Conservation (phyloP, 1,140 invertebrate species). For the Lutraria rhynchaena region DNA sequence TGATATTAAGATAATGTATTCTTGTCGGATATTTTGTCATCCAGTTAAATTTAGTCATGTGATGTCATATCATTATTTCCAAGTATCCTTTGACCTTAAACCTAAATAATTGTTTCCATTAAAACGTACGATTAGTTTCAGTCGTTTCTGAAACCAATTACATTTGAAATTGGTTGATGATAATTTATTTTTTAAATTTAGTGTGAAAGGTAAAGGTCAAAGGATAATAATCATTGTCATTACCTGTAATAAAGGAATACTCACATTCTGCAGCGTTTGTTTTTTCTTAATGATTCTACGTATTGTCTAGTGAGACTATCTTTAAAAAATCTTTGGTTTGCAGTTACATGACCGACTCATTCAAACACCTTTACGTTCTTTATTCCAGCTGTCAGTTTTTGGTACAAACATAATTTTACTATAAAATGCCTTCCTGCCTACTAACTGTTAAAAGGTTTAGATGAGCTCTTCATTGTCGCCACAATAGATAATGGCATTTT, state of each 20-base stretch:
- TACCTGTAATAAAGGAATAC: conserved; percentile 45
- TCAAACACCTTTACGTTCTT: too few relatives aligned
- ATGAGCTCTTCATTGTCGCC: too few relatives aligned
- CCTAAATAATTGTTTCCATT: neutral
- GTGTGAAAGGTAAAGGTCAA: conserved; percentile 20
- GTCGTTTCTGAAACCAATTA: neutral
- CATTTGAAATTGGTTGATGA: neutral
- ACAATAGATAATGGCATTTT: too few relatives aligned
- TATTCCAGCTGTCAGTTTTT: too few relatives aligned
- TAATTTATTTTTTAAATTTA: neutral
- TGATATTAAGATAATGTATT: neutral
- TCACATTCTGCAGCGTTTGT: conserved; percentile 6
- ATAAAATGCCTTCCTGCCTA: too few relatives aligned
- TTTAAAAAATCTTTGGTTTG: too few relatives aligned
- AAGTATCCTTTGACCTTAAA: conserved; percentile 17
- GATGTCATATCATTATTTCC: conserved; percentile 13
- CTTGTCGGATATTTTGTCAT: neutral
- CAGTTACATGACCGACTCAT: too few relatives aligned
- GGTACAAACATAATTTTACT: too few relatives aligned
- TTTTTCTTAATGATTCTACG: too few relatives aligned
- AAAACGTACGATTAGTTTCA: neutral
- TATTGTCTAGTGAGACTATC: too few relatives aligned
- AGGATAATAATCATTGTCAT: conserved; percentile 35
- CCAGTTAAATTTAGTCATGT: neutral
- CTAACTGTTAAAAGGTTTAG: too few relatives aligned